Base-by-base conservation (phyloP, 2,113 vertebrate species). In the Pangasianodon gigas region DNA sequence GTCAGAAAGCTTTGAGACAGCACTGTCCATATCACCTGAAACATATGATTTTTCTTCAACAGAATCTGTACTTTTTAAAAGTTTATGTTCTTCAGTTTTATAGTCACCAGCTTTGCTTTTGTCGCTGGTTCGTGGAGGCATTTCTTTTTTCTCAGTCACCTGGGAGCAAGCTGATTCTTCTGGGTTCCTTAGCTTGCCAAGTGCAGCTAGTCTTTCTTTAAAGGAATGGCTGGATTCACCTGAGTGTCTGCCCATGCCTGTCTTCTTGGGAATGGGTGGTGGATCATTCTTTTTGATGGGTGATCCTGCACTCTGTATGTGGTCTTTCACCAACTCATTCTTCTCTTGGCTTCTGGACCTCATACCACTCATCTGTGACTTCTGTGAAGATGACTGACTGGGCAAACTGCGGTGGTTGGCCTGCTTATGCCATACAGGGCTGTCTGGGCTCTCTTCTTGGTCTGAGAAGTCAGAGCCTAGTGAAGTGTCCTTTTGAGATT, bases 151-250 rank as follows among this genome's bases (percentile, higher is more conserved):
- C 1, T 96, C 95, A 0, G 71, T 67, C 0, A 91, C 79, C 52
- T 88, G 93, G 0, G 93, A 85, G 18, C 93, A 86, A 1, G 93
- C 93, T 41, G 95, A 62, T 60, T 96, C 95, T 89, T 97, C 97
- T 0, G 96, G 82, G 92, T 96, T 94, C 91, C 96, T 96, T 46
- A 96, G 94, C 90, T 97, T 98, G 0, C 97, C 97, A 87, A 98
- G 95, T 2, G 96, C 97, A 0, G 95, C 96, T 88, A 98, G 92
- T 4, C 97, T 94, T 92, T 98, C 98, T 92, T 97, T 96, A 87
- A 98, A 97, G 2, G 97, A 97, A 79, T 96, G 96, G 81, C 96
- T 95, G 32, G 96, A 95, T 41, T 98, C 97, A 0, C 93, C 94
- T 54, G 93, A 96, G 52, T 96, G 69, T 82, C 96, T 96, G 1